Evolutionary conservation across 2,888 invertebrate genomes (phyloP).

Genomic region (Octonoba sinensis): DNA sequence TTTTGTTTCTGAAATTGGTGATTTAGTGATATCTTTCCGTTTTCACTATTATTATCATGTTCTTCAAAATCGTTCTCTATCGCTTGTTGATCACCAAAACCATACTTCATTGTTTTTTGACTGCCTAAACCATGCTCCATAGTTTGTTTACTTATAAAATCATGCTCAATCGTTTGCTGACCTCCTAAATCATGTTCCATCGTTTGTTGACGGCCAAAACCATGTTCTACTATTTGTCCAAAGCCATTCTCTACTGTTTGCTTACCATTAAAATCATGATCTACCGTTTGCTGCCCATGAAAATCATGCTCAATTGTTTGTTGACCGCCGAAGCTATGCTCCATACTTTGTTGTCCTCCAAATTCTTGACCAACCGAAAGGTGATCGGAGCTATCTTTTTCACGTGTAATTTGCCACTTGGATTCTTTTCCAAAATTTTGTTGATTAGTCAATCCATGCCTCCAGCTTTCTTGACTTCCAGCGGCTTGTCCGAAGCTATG

Average conservation of each 20-base stretch:
- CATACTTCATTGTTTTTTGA: conserved; percentile 8
- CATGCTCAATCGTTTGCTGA: conserved; percentile 12
- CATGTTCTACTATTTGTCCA: too few relatives aligned
- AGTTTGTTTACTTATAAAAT: conserved; percentile 13
- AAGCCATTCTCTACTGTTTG: neutral
- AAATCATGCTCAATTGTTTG: conserved; percentile 6
- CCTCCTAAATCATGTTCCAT: conserved; percentile 7
- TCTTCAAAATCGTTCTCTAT: conserved; percentile 4
- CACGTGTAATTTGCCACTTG: too few relatives aligned
- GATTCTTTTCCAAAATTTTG: too few relatives aligned
- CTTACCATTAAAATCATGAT: conserved; percentile 7
- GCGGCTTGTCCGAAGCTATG: neutral
- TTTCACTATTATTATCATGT: neutral
- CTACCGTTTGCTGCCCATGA: conserved; percentile 5
- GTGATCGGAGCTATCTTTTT: too few relatives aligned
- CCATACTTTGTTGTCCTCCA: conserved; percentile 11
- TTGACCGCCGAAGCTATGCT: conserved; percentile 12
- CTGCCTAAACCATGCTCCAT: conserved; percentile 12
- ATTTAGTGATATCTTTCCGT: too few relatives aligned
- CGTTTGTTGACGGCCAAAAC: too few relatives aligned
- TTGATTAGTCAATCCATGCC: too few relatives aligned
- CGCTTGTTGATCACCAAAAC: conserved; percentile 15
- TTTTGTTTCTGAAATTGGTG: too few relatives aligned
- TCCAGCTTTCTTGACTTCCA: neutral
- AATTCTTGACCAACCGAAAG: conserved; percentile 8